Percentiles rank a stretch among this genome's conserved stretches.
Conservation (phyloP, 2,797 vertebrate species). For the Pseudomugil tenellus region DNA sequence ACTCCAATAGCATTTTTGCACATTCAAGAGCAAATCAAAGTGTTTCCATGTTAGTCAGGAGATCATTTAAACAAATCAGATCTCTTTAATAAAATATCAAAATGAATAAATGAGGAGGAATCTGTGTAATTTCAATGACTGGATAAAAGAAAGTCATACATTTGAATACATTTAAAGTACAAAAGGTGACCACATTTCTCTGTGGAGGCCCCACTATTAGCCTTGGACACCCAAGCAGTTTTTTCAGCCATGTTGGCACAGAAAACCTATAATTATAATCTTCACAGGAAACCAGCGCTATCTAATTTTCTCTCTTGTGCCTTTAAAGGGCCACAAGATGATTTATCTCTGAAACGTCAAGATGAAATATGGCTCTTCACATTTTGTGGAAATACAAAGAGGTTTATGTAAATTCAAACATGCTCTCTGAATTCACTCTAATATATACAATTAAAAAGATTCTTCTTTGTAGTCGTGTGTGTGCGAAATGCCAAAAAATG, state of each 20-base stretch:
- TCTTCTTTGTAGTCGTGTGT: conserved; percentile 3
- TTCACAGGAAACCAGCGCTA: conserved; percentile 29
- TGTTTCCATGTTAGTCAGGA: no score
- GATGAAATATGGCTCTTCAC: conserved; percentile 19
- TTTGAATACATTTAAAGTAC: not conserved
- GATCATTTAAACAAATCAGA: no score
- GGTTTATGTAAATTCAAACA: not conserved
- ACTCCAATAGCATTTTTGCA: no score
- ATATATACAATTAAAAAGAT: conserved; percentile 9
- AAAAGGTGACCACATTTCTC: not conserved
- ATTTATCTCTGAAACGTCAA: conserved; percentile 18
- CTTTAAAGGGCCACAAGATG: conserved; percentile 2
- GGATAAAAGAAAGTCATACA: not conserved
- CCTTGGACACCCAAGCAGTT: not conserved
- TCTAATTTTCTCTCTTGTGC: conserved; percentile 18
- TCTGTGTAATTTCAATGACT: no score
- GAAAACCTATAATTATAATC: conserved; percentile 45
- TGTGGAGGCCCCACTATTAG: not conserved
- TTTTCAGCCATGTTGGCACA: not conserved
- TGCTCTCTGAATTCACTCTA: conserved; percentile 3
- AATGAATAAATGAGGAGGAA: no score
- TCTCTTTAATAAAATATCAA: no score
- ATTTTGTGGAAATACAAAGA: conserved; percentile 23
- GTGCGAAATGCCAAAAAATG: conserved; percentile 54
- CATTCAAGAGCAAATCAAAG: no score